A percentile compares a stretch with the other conserved stretches of the same genome.
Conservation (phyloP, 1,140 invertebrate species). For the Leptestheria dahalacensis region DNA sequence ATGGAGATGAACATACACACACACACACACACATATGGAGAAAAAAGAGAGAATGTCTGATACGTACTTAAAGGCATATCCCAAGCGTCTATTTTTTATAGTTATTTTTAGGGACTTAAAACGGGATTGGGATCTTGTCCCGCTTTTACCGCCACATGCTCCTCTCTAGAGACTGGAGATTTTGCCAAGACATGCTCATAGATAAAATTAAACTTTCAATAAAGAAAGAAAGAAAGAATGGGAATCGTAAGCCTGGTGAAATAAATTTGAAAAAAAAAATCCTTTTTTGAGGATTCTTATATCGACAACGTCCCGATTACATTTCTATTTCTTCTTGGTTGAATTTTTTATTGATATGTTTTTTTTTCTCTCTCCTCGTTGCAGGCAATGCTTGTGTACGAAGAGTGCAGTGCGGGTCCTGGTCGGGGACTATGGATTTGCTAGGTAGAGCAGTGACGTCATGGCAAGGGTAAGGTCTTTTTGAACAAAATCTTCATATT, state of each 20-base stretch:
- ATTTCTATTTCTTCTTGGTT: no score
- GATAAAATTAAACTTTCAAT: neutral
- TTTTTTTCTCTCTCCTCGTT: neutral
- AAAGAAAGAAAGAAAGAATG: no score
- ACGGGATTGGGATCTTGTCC: neutral
- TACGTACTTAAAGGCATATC: no score
- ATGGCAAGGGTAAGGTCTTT: neutral
- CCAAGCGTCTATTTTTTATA: neutral
- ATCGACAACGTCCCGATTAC: no score
- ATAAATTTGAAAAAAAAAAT: neutral
- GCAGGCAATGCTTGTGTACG: neutral
- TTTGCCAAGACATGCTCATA: neutral
- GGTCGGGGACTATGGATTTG: neutral
- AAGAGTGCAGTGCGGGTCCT: neutral
- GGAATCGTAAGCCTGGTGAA: neutral
- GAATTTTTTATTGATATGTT: neutral
- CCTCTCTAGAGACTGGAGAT: neutral
- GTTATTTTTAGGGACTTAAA: neutral
- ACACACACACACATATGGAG: no score
- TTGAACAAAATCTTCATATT: no score
- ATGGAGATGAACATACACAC: no score
- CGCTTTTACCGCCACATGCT: neutral
- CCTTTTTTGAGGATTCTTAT: no score
- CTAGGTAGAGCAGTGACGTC: neutral
- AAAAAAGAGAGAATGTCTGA: no score